phyloP scores from a whole-genome alignment of 2,113 vertebrate species.

The Pterophyllum scalare region DNA sequence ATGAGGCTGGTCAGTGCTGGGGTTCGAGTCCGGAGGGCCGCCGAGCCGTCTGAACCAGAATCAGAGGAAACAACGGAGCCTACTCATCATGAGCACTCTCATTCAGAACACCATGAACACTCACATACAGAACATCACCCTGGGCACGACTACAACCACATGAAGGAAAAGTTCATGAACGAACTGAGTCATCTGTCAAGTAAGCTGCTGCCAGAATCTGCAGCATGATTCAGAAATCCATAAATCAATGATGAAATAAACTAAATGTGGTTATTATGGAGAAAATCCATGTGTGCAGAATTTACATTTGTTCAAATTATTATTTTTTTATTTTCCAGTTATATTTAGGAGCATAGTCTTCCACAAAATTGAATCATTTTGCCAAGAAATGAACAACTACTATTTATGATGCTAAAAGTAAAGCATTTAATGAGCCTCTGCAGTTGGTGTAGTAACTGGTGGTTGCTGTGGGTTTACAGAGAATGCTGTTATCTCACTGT shows the following conservation, averaged over 20 bases:
- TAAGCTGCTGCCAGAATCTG: slow-evolving; percentile 42
- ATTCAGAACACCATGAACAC: slow-evolving; percentile 52
- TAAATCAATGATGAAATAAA: not conserved
- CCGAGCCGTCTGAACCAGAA: slow-evolving; percentile 71
- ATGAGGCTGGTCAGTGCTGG: slow-evolving; percentile 67
- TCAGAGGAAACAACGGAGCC: slow-evolving; percentile 63
- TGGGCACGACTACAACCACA: slow-evolving; percentile 78
- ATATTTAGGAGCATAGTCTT: not conserved
- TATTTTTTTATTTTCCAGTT: not conserved
- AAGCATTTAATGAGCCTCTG: slow-evolving; percentile 31
- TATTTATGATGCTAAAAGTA: not conserved
- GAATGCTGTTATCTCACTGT: slow-evolving; percentile 57
- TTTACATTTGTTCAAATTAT: not conserved
- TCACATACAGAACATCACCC: slow-evolving; percentile 62
- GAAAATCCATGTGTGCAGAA: not conserved
- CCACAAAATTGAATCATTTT: not conserved
- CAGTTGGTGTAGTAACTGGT: not conserved
- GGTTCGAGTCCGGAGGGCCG: slow-evolving; percentile 68
- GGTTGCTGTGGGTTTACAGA: slow-evolving; percentile 2
- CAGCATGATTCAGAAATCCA: not conserved
- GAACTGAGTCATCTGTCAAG: slow-evolving; percentile 77
- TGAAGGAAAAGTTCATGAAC: slow-evolving; percentile 85
- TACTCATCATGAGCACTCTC: slow-evolving; percentile 51
- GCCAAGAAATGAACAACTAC: not conserved
- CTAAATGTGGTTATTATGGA: not conserved